Conservation (phyloP, 1,140 invertebrate species). For the Pomacea maculata region DNA sequence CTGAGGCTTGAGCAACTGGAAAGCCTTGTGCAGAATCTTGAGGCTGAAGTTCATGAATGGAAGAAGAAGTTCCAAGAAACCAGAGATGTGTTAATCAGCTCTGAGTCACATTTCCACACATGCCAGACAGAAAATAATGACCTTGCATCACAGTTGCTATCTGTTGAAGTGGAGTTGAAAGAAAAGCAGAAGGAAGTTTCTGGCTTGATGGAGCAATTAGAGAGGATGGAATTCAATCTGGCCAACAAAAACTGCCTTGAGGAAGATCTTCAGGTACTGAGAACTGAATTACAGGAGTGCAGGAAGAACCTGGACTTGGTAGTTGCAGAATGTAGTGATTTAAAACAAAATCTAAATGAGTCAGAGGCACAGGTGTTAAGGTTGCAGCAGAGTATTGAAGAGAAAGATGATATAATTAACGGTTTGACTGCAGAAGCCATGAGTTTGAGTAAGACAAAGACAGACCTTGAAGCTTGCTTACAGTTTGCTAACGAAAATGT, state of each 20-base stretch:
- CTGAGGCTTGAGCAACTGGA: slow-evolving; percentile 11
- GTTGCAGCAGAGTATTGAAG: slow-evolving; percentile 7
- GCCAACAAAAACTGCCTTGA: neutral
- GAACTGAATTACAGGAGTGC: slow-evolving; percentile 1
- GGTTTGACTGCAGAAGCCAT: slow-evolving; percentile 19
- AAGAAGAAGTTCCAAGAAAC: slow-evolving; percentile 12
- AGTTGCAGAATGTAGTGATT: slow-evolving; percentile 2
- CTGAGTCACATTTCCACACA: slow-evolving; percentile 12
- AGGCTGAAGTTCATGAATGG: slow-evolving; percentile 17
- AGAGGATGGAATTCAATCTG: neutral
- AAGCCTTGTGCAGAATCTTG: slow-evolving; percentile 16
- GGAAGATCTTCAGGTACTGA: slow-evolving; percentile 8
- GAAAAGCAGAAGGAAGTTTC: neutral
- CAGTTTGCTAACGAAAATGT: slow-evolving; percentile 17
- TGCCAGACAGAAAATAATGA: slow-evolving; percentile 10
- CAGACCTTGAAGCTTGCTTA: slow-evolving; percentile 19
- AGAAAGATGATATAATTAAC: slow-evolving; percentile 1
- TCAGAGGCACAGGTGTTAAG: neutral
- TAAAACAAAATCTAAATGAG: neutral
- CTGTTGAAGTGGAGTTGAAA: slow-evolving; percentile 2
- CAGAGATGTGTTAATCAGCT: neutral
- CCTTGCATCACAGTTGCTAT: neutral
- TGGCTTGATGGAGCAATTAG: slow-evolving; percentile 4
- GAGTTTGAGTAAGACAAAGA: slow-evolving; percentile 26
- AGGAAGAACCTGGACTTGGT: slow-evolving; percentile 2